These are phyloP conservation scores for Lydus trimaculatus DNA, from an alignment of 2,888 invertebrate genomes.

Conservation along the genomic window DNA sequence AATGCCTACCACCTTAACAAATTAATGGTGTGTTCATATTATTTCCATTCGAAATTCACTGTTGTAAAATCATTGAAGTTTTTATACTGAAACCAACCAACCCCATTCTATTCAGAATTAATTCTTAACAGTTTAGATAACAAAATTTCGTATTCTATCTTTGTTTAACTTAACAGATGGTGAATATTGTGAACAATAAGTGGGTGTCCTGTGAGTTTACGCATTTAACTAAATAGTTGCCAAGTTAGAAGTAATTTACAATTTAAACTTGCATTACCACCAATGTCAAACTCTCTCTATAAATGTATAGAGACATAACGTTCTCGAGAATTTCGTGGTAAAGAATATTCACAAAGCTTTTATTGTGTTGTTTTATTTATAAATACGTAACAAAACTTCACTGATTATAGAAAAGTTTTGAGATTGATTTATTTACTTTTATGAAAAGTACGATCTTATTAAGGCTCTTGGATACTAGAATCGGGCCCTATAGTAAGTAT, in stretches of 20 bases:
- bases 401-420: background rate
- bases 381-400: background rate
- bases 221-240: background rate
- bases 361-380: background rate
- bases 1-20: background rate
- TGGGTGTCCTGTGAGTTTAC: background rate
- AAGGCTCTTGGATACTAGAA: background rate
- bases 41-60: background rate
- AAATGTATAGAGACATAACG: background rate
- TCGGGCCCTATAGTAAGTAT: no score
- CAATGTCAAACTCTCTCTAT: background rate
- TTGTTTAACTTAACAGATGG: background rate
- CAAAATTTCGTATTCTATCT: background rate
- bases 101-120: background rate
- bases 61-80: background rate
- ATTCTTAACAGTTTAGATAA: no score
- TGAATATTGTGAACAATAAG: slow-evolving; percentile 13
- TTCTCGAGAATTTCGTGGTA: background rate
- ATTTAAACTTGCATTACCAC: slow-evolving; percentile 27
- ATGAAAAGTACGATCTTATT: background rate
- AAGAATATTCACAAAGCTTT: background rate
- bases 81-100: background rate
- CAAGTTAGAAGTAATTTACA: slow-evolving; percentile 20
- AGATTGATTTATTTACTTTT: background rate
- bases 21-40: slow-evolving; percentile 24